Conservation (phyloP, 2,113 vertebrate species). For the Morone chrysops region DNA sequence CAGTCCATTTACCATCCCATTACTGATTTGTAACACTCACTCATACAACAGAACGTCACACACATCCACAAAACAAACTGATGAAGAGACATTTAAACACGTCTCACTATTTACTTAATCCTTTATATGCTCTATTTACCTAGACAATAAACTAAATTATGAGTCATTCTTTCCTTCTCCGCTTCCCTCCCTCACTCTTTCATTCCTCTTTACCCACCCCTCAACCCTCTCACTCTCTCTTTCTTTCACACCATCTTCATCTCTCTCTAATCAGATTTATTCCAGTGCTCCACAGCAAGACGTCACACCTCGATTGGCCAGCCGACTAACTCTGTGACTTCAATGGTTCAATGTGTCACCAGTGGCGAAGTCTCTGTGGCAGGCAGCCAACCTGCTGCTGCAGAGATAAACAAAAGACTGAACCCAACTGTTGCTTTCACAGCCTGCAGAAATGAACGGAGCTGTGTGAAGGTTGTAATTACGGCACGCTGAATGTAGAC, state of each 20-base stretch:
- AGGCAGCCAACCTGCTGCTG: background rate
- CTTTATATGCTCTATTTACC: background rate
- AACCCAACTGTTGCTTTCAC: constrained; percentile 10
- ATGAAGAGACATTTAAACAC: background rate
- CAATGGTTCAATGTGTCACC: background rate
- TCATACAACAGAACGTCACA: background rate
- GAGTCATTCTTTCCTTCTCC: background rate
- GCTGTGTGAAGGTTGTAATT: background rate
- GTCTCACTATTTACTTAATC: background rate
- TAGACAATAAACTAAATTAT: background rate
- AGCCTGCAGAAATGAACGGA: background rate
- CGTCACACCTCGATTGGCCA: background rate
- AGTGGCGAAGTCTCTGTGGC: background rate
- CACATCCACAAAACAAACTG: background rate
- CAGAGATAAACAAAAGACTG: background rate
- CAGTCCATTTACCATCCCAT: too few species aligned
- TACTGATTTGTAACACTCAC: background rate
- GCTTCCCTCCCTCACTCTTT: background rate
- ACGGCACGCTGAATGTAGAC: background rate
- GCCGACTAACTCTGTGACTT: background rate
- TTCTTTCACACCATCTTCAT: background rate
- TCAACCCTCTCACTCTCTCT: background rate
- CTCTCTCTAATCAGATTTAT: background rate
- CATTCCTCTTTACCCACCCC: background rate
- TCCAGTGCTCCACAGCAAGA: background rate